Evolutionary conservation across 1,140 invertebrate species (phyloP).

Genomic region (Limonius californicus): DNA sequence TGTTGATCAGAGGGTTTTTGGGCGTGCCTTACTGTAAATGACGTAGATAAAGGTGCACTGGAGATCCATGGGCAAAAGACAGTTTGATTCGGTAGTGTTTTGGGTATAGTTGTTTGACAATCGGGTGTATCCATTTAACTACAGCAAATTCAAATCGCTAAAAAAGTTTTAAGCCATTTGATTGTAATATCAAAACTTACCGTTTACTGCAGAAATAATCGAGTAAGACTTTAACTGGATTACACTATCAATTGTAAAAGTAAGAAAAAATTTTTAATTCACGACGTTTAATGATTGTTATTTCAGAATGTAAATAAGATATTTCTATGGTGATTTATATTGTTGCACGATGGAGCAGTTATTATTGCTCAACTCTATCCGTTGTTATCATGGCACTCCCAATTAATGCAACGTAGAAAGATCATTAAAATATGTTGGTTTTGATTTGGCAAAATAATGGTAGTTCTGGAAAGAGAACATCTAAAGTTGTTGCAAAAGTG

Average conservation of each 20-base stretch:
- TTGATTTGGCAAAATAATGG: too few species aligned
- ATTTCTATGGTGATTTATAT: not conserved
- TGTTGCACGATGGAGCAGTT: too few species aligned
- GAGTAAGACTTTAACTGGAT: too few species aligned
- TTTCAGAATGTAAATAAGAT: not conserved
- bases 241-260: not conserved
- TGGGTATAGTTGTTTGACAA: not conserved
- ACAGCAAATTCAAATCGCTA: not conserved
- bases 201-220: too few species aligned
- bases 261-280: not conserved
- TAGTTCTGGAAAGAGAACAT: too few species aligned
- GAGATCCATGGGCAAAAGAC: slow-evolving; percentile 18
- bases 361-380: too few species aligned
- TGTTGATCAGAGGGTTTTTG: not conserved
- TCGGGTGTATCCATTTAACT: not conserved
- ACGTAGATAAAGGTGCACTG: slow-evolving; percentile 8
- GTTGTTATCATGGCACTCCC: too few species aligned
- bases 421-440: too few species aligned
- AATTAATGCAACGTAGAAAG: too few species aligned
- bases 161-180: too few species aligned
- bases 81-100: slow-evolving; percentile 6
- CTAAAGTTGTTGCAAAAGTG: too few species aligned
- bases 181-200: too few species aligned
- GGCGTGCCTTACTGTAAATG: not conserved
- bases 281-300: not conserved